These are phyloP conservation scores for Apodemia zela DNA, from an alignment of 2,888 invertebrate species.

Conservation along the genomic window DNA sequence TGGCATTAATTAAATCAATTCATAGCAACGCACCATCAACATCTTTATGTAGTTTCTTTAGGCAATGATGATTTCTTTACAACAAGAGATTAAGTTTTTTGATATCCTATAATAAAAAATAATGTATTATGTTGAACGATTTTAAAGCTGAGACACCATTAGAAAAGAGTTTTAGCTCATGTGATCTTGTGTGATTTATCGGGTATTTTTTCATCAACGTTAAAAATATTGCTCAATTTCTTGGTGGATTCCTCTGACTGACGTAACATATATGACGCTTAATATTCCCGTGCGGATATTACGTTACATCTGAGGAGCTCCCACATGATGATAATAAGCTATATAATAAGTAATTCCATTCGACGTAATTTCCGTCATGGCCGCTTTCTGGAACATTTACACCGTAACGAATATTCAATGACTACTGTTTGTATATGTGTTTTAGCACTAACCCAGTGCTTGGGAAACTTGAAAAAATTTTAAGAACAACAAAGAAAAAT, in stretches of 20 bases:
- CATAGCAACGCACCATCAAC: too few species aligned
- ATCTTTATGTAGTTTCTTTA: too few species aligned
- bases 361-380: slow-evolving; percentile 42
- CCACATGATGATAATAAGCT: slow-evolving; percentile 37
- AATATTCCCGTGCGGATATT: slow-evolving; percentile 20
- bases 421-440: too few species aligned
- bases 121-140: too few species aligned
- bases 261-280: slow-evolving; percentile 11
- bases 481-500: too few species aligned
- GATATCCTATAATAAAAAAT: too few species aligned
- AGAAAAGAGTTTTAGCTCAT: neutral
- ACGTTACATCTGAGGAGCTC: slow-evolving; percentile 19
- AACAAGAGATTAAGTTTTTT: too few species aligned
- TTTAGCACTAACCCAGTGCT: too few species aligned
- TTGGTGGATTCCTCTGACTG: neutral
- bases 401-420: slow-evolving; percentile 25
- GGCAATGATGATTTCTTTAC: too few species aligned
- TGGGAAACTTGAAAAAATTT: too few species aligned
- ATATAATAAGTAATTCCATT: slow-evolving; percentile 39
- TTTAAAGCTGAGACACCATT: too few species aligned
- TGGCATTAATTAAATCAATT: too few species aligned
- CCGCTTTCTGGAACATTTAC: slow-evolving; percentile 32
- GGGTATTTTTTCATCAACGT: neutral
- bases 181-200: neutral
- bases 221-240: neutral